A percentile compares a stretch with the other conserved stretches of the same genome.
Evolutionary conservation across 2,888 invertebrate species (phyloP).

Genomic region (Parasteatoda lunata): DNA sequence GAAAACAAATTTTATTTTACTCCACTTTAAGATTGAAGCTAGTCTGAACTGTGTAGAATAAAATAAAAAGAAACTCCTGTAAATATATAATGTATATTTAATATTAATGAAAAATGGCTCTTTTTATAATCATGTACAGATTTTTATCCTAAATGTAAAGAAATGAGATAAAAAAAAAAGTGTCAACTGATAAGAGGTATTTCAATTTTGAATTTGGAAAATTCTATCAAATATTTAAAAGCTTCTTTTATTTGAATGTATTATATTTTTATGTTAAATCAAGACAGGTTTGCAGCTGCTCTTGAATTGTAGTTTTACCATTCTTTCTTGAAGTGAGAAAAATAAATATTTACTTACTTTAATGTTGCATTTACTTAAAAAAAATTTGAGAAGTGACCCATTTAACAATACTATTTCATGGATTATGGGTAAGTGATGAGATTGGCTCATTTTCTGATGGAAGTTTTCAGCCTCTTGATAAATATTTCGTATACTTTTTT

Average conservation of each 20-base stretch:
- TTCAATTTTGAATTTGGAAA: not conserved
- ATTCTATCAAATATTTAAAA: slow-evolving; percentile 10
- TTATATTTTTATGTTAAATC: not conserved
- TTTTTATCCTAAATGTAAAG: slow-evolving; percentile 52
- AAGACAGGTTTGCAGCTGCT: slow-evolving; percentile 17
- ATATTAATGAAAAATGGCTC: slow-evolving; percentile 21
- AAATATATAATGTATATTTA: slow-evolving; percentile 56
- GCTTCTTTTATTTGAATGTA: not conserved
- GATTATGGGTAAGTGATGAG: too few species aligned
- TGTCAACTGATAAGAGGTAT: not conserved
- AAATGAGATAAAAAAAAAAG: not conserved
- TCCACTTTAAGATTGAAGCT: slow-evolving; percentile 31
- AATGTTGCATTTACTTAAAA: not conserved
- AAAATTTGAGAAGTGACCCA: not conserved
- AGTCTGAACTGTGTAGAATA: slow-evolving; percentile 52
- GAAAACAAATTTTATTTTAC: slow-evolving; percentile 54
- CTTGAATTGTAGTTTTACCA: slow-evolving; percentile 28
- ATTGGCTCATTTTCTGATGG: too few species aligned
- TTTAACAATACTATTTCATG: not conserved
- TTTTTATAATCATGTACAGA: slow-evolving; percentile 64
- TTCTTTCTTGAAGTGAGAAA: slow-evolving; percentile 2
- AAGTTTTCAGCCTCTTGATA: too few species aligned
- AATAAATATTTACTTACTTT: slow-evolving; percentile 39
- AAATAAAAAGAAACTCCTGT: slow-evolving; percentile 26
- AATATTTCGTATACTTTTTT: too few species aligned